These are phyloP conservation scores for Platynereis dumerilii DNA, from an alignment of 2,888 invertebrate species.

Conservation along the genomic window DNA sequence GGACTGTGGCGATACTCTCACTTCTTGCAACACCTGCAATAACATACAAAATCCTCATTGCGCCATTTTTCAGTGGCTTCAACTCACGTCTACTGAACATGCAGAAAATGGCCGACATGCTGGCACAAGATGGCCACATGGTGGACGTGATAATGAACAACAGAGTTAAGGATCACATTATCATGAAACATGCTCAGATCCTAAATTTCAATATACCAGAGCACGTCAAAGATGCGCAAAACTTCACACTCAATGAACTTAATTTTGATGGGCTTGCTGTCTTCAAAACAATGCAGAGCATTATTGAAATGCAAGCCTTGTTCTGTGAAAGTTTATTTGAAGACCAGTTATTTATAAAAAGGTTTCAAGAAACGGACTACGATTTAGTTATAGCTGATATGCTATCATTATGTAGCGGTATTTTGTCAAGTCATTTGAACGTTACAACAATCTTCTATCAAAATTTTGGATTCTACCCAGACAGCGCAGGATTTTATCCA, in stretches of 20 bases:
- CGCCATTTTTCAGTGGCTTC: not conserved
- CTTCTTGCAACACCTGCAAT: no score
- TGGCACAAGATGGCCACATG: not conserved
- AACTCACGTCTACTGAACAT: not conserved
- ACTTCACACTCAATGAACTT: not conserved
- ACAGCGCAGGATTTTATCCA: not conserved
- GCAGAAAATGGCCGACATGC: slow-evolving; percentile 7
- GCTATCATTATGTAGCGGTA: not conserved
- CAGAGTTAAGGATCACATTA: not conserved
- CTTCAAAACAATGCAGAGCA: no score
- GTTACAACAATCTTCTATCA: not conserved
- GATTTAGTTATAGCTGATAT: not conserved
- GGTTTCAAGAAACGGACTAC: not conserved
- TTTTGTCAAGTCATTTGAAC: not conserved
- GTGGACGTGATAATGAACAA: not conserved
- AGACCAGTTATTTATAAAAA: not conserved
- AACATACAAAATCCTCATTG: not conserved
- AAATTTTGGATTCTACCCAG: not conserved
- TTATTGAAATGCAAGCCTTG: no score
- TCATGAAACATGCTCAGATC: not conserved
- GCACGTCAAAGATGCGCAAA: not conserved
- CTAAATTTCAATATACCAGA: not conserved
- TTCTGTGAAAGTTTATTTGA: not conserved
- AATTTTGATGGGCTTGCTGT: no score
- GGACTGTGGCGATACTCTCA: no score